Conservation (phyloP, 2,797 vertebrate species). For the Enteromius argenteus region DNA sequence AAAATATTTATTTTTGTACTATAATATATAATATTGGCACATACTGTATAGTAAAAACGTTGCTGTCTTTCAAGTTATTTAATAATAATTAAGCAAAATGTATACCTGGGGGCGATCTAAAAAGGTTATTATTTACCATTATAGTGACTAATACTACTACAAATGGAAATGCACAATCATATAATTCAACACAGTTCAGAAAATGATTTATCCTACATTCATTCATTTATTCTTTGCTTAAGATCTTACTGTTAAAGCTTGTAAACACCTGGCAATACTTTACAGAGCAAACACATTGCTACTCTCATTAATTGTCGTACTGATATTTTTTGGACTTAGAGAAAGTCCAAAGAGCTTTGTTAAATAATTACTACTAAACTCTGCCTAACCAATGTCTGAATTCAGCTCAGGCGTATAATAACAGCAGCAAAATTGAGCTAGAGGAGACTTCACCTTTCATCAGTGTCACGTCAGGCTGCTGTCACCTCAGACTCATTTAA, state of each 20-base stretch:
- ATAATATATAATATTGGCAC: neutral
- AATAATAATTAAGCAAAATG: neutral
- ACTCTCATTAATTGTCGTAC: neutral
- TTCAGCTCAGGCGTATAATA: constrained; percentile 11
- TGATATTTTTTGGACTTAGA: neutral
- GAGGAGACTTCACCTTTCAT: constrained; percentile 29
- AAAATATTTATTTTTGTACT: neutral
- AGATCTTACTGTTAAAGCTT: neutral
- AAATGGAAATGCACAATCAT: neutral
- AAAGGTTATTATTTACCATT: neutral
- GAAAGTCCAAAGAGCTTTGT: constrained; percentile 1
- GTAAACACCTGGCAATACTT: neutral
- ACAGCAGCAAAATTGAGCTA: constrained; percentile 4
- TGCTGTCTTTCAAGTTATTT: neutral
- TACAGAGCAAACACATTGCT: neutral
- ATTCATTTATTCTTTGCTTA: neutral
- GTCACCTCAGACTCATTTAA: constrained; percentile 38
- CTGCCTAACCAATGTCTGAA: constrained; percentile 12
- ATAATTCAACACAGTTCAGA: too few relatives aligned
- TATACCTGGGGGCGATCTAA: neutral
- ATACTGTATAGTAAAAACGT: neutral
- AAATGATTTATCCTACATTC: neutral
- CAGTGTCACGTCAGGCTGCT: constrained; percentile 19
- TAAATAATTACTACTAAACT: constrained; percentile 22
- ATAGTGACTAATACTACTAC: neutral